These are phyloP conservation scores for Telmatherina bonti DNA, from an alignment of 2,797 vertebrate species.

Conservation along the genomic window DNA sequence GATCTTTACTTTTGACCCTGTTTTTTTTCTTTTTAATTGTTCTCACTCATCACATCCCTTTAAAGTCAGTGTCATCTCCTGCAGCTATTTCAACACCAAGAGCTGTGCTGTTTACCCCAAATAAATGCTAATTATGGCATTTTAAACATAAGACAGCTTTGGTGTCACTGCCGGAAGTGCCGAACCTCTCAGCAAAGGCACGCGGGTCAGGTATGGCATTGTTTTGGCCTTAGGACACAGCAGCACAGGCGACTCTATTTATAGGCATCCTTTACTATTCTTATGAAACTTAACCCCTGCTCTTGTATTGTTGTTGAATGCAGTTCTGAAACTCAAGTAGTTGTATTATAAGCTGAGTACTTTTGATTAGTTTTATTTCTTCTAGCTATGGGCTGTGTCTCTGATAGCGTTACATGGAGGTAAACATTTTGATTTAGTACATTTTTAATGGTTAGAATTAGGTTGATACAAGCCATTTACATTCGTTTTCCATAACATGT, in stretches of 20 bases:
- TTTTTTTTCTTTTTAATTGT: constrained; percentile 56
- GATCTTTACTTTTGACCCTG: constrained; percentile 50
- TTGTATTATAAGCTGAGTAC: not conserved
- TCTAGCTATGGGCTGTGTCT: not conserved
- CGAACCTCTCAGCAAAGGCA: not conserved
- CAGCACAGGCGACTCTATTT: not conserved
- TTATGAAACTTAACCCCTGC: not conserved
- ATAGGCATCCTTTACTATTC: not conserved
- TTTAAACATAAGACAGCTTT: constrained; percentile 4
- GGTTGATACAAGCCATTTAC: not conserved
- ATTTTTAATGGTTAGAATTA: constrained; percentile 1
- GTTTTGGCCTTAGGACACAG: not conserved
- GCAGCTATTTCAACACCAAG: constrained; percentile 44
- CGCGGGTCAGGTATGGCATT: not conserved
- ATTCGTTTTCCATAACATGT: constrained; percentile 23
- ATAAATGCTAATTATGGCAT: constrained; percentile 52
- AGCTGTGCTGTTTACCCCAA: constrained; percentile 51
- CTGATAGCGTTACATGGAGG: not conserved
- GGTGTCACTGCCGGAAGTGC: constrained; percentile 8
- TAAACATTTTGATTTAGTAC: not conserved
- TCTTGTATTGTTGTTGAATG: not conserved
- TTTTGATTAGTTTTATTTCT: not conserved
- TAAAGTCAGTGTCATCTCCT: constrained; percentile 31
- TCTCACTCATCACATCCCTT: constrained; percentile 39
- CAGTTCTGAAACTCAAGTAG: not conserved